A percentile compares a stretch with the other conserved stretches of the same genome.
These are phyloP conservation scores for Discoglossus pictus DNA, from an alignment of 2,797 vertebrate genomes.

Conservation along the genomic window DNA sequence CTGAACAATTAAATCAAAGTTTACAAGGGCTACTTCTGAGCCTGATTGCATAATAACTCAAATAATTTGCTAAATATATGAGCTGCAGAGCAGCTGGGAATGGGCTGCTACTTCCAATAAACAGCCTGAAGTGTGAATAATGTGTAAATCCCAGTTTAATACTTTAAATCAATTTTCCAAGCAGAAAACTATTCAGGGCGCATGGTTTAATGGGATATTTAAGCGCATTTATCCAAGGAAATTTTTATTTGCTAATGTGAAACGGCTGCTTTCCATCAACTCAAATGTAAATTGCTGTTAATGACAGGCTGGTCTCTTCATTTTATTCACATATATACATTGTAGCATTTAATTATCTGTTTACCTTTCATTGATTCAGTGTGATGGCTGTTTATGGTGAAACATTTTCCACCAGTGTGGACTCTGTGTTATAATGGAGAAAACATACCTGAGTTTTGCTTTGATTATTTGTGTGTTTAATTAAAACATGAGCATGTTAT, in stretches of 20 bases:
- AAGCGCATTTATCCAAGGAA: slow-evolving; percentile 78
- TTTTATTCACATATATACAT: slow-evolving; percentile 22
- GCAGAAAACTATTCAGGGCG: slow-evolving; percentile 72
- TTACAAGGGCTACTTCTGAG: slow-evolving; percentile 87
- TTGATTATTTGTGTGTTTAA: too few relatives aligned
- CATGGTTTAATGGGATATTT: slow-evolving; percentile 76
- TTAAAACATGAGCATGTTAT: too few relatives aligned
- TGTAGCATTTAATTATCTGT: slow-evolving; percentile 9
- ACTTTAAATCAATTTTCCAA: slow-evolving; percentile 78
- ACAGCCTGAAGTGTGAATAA: slow-evolving; percentile 78
- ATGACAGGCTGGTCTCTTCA: slow-evolving; percentile 24
- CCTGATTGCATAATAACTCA: slow-evolving; percentile 84
- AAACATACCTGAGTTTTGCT: too few relatives aligned
- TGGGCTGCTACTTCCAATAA: slow-evolving; percentile 70
- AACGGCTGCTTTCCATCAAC: slow-evolving; percentile 68
- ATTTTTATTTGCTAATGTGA: slow-evolving; percentile 64
- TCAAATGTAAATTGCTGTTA: slow-evolving; percentile 61
- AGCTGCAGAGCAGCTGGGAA: slow-evolving; percentile 73
- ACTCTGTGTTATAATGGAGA: too few relatives aligned
- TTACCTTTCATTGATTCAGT: slow-evolving; percentile 29
- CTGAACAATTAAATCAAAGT: slow-evolving; percentile 97
- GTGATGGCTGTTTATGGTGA: slow-evolving; percentile 5
- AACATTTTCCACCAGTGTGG: not conserved
- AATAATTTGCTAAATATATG: slow-evolving; percentile 88
- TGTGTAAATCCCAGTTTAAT: slow-evolving; percentile 86